phyloP scores from a whole-genome alignment of 1,140 invertebrate species.

The Scaptomyza montana region DNA sequence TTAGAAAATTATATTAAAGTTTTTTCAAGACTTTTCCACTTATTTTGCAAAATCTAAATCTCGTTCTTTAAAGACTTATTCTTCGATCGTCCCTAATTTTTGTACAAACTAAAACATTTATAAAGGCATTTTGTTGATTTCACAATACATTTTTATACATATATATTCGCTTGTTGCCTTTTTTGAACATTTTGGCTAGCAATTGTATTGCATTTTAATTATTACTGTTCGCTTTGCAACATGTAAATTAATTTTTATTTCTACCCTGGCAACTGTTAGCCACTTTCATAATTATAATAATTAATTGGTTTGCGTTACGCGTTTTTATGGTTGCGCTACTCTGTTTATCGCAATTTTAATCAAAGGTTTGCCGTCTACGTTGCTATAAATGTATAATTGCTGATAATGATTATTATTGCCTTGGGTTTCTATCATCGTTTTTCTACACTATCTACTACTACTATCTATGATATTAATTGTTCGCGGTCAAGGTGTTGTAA shows the following conservation, averaged over 20 bases:
- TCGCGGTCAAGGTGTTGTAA: constrained; percentile 32
- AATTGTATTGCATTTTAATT: background rate
- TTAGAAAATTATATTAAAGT: no score
- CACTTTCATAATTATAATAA: constrained; percentile 22
- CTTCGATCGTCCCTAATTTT: background rate
- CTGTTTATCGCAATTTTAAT: constrained; percentile 19
- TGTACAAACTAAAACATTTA: constrained; percentile 5
- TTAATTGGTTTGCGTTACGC: constrained; percentile 6
- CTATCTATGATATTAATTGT: constrained; percentile 14
- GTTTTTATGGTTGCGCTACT: constrained; percentile 15
- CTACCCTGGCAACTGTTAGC: background rate
- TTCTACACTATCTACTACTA: background rate
- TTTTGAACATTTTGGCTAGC: constrained; percentile 1
- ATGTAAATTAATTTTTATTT: constrained; percentile 24
- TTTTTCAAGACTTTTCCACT: no score
- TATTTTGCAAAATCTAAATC: no score
- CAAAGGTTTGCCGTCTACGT: constrained; percentile 3
- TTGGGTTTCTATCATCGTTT: constrained; percentile 15
- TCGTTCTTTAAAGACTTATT: background rate
- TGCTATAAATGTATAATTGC: background rate
- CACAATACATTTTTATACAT: constrained; percentile 15
- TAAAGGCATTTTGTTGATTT: constrained; percentile 36
- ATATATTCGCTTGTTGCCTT: constrained; percentile 31
- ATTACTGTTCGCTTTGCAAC: background rate
- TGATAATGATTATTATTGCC: constrained; percentile 20